Evolutionary conservation across 1,140 invertebrate genomes (phyloP).

Genomic region (Nasonia giraulti): DNA sequence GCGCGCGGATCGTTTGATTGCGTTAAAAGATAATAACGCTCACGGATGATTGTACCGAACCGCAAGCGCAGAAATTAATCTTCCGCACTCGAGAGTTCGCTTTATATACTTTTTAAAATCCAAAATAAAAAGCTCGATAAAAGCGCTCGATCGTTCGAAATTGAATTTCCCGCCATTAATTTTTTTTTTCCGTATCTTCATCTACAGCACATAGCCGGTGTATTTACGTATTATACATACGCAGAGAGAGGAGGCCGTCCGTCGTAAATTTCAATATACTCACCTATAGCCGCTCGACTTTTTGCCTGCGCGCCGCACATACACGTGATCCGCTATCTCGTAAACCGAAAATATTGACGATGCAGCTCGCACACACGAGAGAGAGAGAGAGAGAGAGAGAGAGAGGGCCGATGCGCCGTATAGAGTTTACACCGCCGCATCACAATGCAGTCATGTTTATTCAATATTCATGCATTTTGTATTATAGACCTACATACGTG

Average conservation of each 20-base stretch:
- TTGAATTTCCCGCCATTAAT: slow-evolving; percentile 8
- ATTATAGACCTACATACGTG: not conserved
- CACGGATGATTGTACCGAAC: too few species aligned
- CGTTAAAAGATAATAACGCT: too few species aligned
- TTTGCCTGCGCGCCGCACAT: not conserved
- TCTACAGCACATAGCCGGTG: not conserved
- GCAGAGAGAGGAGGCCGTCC: not conserved
- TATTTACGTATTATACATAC: not conserved
- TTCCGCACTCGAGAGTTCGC: too few species aligned
- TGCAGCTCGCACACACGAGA: not conserved
- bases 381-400: too few species aligned
- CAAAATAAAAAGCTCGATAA: too few species aligned
- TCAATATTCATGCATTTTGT: slow-evolving; percentile 11
- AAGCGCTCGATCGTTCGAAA: not conserved
- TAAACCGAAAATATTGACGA: slow-evolving; percentile 14
- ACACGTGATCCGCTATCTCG: not conserved
- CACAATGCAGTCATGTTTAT: slow-evolving; percentile 13
- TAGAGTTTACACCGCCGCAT: not conserved
- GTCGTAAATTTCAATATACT: slow-evolving; percentile 6
- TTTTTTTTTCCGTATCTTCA: not conserved
- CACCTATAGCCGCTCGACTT: not conserved
- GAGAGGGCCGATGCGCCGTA: too few species aligned
- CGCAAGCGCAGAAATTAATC: not conserved
- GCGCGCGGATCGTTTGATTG: too few species aligned
- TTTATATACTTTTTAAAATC: too few species aligned